These are phyloP conservation scores for Didymodactylos carnosus DNA, from an alignment of 2,888 invertebrate species.

Conservation along the genomic window DNA sequence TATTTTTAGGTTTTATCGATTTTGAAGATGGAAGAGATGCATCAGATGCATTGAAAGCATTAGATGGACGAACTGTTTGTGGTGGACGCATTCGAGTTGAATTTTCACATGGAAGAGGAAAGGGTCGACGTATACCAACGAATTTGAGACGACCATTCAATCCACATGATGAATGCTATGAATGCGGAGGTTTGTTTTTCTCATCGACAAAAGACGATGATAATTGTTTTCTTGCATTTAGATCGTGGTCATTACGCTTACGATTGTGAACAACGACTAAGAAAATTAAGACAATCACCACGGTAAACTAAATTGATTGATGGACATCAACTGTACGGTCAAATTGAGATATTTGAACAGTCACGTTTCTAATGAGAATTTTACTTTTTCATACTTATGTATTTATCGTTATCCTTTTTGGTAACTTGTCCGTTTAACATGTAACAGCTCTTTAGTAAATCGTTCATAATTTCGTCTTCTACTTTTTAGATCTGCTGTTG, in stretches of 20 bases:
- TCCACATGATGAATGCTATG: neutral
- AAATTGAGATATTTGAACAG: too few relatives aligned
- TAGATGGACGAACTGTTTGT: constrained; percentile 43
- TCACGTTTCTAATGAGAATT: too few relatives aligned
- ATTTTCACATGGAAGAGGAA: constrained; percentile 9
- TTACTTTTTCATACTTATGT: too few relatives aligned
- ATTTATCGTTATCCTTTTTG: too few relatives aligned
- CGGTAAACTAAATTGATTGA: too few relatives aligned
- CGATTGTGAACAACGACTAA: neutral
- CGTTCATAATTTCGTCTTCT: too few relatives aligned
- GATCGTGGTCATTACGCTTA: neutral
- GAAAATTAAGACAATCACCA: neutral
- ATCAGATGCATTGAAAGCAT: constrained; percentile 59
- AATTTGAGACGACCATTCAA: neutral
- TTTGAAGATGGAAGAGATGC: constrained; percentile 70
- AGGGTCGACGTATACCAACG: neutral
- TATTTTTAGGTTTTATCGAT: constrained; percentile 66
- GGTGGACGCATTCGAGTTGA: constrained; percentile 10
- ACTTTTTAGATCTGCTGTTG: too few relatives aligned
- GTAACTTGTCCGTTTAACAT: too few relatives aligned
- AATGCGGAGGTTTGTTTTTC: neutral
- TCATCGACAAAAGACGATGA: neutral
- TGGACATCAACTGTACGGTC: too few relatives aligned
- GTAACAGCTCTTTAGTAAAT: too few relatives aligned
- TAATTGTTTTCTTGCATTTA: neutral